These are phyloP conservation scores for Oreortyx pictus DNA, from an alignment of 2,797 vertebrate species.

Conservation along the genomic window DNA sequence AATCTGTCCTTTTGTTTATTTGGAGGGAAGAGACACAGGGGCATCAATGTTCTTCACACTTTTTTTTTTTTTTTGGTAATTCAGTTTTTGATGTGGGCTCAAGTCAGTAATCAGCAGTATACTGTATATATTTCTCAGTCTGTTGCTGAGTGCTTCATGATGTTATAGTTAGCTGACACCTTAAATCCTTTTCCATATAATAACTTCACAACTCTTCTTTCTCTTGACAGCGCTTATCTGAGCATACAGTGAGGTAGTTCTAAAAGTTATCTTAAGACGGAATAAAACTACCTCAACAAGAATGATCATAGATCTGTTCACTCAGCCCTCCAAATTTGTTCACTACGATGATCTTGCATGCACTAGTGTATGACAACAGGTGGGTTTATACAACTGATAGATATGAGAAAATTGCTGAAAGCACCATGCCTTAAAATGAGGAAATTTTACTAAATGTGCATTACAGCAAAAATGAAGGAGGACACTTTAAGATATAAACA, in stretches of 20 bases:
- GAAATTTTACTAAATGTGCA: neutral
- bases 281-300: neutral
- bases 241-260: neutral
- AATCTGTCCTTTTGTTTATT: neutral
- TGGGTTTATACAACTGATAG: neutral
- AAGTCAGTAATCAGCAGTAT: neutral
- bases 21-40: neutral
- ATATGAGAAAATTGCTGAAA: neutral
- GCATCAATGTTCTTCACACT: neutral
- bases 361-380: neutral
- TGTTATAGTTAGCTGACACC: neutral
- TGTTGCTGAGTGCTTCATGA: neutral
- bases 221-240: neutral
- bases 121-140: neutral
- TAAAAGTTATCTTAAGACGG: neutral
- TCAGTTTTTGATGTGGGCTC: neutral
- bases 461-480: neutral
- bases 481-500: neutral
- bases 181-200: neutral
- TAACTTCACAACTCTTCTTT: neutral
- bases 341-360: accelerated
- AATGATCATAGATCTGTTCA: neutral
- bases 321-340: neutral
- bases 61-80: neutral
- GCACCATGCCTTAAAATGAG: neutral